A percentile compares a stretch with the other conserved stretches of the same genome.
These are phyloP conservation scores for Melieria picta DNA, from an alignment of 2,888 invertebrate species.

Conservation along the genomic window DNA sequence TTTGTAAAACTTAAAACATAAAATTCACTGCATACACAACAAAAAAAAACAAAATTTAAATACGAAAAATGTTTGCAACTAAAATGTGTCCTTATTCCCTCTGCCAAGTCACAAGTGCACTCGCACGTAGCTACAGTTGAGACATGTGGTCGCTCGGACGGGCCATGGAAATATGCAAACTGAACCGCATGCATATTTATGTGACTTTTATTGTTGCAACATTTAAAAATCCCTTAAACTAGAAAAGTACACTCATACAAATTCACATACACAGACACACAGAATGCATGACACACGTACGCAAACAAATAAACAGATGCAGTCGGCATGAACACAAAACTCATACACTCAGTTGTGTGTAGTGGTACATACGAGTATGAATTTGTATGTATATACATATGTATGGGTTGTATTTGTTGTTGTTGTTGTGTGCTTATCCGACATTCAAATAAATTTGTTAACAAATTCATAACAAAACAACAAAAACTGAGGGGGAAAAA, in stretches of 20 bases:
- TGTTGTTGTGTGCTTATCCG: constrained; percentile 21
- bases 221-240: constrained; percentile 29
- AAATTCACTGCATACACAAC: too few species aligned
- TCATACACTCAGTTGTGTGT: neutral
- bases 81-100: too few species aligned
- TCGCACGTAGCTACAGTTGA: too few species aligned
- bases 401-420: neutral
- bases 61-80: too few species aligned
- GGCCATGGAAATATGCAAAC: constrained; percentile 10
- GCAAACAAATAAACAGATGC: neutral
- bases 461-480: constrained; percentile 31
- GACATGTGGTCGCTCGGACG: too few species aligned
- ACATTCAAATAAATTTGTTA: constrained; percentile 32
- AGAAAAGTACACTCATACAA: constrained; percentile 1
- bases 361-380: neutral
- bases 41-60: too few species aligned
- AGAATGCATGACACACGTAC: neutral
- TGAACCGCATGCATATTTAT: constrained; percentile 31
- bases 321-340: neutral
- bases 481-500: constrained; percentile 5
- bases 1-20: too few species aligned
- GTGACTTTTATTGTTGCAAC: constrained; percentile 30
- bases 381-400: neutral
- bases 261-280: neutral
- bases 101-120: too few species aligned